phyloP scores from a whole-genome alignment of 2,888 invertebrate genomes.

The Atrina japonica region DNA sequence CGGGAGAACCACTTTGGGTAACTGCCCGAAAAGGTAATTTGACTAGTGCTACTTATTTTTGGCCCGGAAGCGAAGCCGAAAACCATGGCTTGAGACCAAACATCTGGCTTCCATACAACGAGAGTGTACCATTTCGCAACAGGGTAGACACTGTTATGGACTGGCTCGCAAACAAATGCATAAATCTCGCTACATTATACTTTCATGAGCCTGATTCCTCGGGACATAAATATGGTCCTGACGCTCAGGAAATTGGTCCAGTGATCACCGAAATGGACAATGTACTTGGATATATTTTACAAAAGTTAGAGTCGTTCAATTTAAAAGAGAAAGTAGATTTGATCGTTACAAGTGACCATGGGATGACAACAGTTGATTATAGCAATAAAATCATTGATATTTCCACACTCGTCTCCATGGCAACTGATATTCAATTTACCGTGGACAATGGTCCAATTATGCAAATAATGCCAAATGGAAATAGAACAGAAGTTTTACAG shows the following conservation, averaged over 20 bases:
- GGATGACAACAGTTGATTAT: slow-evolving; percentile 67
- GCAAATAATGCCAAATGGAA: slow-evolving; percentile 54
- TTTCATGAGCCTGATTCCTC: slow-evolving; percentile 70
- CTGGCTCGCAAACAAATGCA: slow-evolving; percentile 61
- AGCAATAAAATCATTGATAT: slow-evolving; percentile 54
- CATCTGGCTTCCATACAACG: slow-evolving; percentile 78
- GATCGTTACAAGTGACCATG: slow-evolving; percentile 74
- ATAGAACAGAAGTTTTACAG: slow-evolving; percentile 52
- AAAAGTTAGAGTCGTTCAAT: slow-evolving; percentile 41
- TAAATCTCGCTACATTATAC: slow-evolving; percentile 66
- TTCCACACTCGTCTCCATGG: slow-evolving; percentile 46
- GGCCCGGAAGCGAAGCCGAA: slow-evolving; percentile 85
- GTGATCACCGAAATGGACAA: slow-evolving; percentile 65
- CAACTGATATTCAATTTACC: slow-evolving; percentile 39
- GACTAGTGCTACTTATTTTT: slow-evolving; percentile 82
- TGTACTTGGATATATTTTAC: slow-evolving; percentile 57
- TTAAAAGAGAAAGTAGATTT: slow-evolving; percentile 64
- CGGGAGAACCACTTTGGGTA: slow-evolving; percentile 73
- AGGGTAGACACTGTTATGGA: slow-evolving; percentile 84
- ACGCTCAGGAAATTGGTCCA: slow-evolving; percentile 51
- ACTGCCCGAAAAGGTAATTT: slow-evolving; percentile 84
- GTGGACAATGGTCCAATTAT: slow-evolving; percentile 53
- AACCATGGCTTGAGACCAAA: slow-evolving; percentile 82
- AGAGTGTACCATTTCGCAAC: slow-evolving; percentile 81
- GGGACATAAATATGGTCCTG: slow-evolving; percentile 70